Evolutionary conservation across 2,113 vertebrate species (phyloP), one percentile per base, ranked within the genome.

Genomic region (Ailurus styani): DNA sequence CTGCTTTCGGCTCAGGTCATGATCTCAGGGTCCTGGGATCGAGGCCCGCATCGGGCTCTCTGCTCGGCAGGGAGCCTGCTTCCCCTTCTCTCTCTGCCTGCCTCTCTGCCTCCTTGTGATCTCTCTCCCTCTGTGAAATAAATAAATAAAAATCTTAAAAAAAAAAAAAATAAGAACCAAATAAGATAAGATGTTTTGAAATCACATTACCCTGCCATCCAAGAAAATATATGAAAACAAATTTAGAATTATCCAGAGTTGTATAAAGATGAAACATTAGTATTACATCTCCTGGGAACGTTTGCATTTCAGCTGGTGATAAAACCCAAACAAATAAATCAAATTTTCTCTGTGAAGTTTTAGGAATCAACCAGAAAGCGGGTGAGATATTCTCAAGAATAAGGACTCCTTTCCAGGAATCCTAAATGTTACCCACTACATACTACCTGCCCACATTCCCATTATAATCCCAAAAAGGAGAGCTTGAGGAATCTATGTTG

Each of bases 161-260:
- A n/a, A n/a, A n/a, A n/a, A n/a, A n/a, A n/a, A n/a, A n/a, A 21
- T 64, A 27, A 90, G 20, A 87, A 54, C 82, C 57, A 90, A 91
- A 75, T 91, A 77, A 70, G 12, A 57, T 55, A 17, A 31, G 13
- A 29, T 82, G 21, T 50, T 70, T 77, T 91, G 11, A 12, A 87
- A 34, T 93, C 68, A 87, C 27, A 66, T 82, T 27, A 77, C 40
- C n/a, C 27, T 82, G 25, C 18, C 52, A 57, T 29, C 34, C n/a
- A 62, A 88, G 70, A 96, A 97, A 95, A 91, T 79, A 62, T 45
- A 52, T 57, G 37, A 55, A 91, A 91, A 66, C 34, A 42, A 55
- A n/a, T 73, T 72, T 47, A 93, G 21, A 83, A 37, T 92, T 77
- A 85, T 85, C 27, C 31, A 79, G 40, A 95, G 27, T 57, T 82